Evolutionary conservation across 2,888 invertebrate species (phyloP), one percentile per base, ranked within the genome.

Genomic region (Leucoma salicis): DNA sequence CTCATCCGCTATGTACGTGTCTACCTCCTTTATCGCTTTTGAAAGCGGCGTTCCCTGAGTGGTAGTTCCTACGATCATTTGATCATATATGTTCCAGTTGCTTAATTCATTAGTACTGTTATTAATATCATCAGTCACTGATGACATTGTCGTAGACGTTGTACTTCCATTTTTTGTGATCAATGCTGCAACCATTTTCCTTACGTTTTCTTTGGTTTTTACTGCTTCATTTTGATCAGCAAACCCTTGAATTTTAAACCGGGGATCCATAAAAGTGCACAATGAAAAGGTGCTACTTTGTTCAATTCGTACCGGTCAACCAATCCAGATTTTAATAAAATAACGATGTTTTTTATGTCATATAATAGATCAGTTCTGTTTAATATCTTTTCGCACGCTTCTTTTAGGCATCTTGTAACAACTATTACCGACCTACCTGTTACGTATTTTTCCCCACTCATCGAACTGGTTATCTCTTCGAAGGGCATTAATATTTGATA

Each of bases 391-490:
- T 32, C 6, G n/a, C 39, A 39, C 5, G 32, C 33, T 27, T 39
- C 39, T 27, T 15, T 27, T 8, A 39, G 16, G 27, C 39, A 39
- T 33, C 32, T 12, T 6, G 49, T 54, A 31, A 59, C 27, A 3
- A 57, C 35, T 16, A 63, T 63, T 0, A 57, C 49, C 0, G 32
- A 50, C 18, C 57, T 51, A 8, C 42, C 61, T 1, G 54, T 52
- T 2, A 60, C 14, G 35, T 62, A 62, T 31, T 56, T 57, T 40
- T 62, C 47, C 0, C 53, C 55, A 14, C 59, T 61, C 42, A 58
- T 46, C 0, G 36, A 14, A 1, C 14, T 35, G 0, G 56, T 34
- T 0, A 39, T 18, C 15, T 44, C 44, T 28, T 39, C 44, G 21
- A 44, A 44, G 2, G 44, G 35, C 13, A 18, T 16, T 12, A 44